Evolutionary conservation across 2,797 vertebrate species (phyloP).

Genomic region (Lagorchestes hirsutus): DNA sequence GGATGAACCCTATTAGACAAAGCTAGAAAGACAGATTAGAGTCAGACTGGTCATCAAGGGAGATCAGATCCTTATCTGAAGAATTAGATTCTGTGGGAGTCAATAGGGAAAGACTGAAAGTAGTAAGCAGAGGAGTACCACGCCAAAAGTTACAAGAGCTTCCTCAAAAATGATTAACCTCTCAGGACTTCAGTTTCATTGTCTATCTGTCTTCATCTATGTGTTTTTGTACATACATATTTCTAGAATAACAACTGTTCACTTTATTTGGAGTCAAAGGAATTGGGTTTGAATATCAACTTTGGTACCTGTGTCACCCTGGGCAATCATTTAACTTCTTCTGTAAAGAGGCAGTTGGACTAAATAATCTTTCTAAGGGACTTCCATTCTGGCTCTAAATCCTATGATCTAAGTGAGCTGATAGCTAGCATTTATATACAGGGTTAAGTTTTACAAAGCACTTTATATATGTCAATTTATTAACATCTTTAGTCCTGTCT

Average conservation of each 20-base stretch:
- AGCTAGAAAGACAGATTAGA: not conserved
- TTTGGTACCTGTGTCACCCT: not conserved
- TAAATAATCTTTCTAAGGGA: constrained; percentile 77
- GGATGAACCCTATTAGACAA: not conserved
- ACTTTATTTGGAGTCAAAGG: not conserved
- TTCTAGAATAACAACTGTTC: not conserved
- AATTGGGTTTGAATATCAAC: not conserved
- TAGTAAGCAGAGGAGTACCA: not conserved
- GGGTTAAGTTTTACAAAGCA: not conserved
- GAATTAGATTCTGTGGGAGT: not conserved
- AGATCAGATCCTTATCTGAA: not conserved
- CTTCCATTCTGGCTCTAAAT: constrained; percentile 59
- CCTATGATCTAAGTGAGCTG: not conserved
- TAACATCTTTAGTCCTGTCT: not conserved
- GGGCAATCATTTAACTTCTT: not conserved
- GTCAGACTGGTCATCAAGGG: not conserved
- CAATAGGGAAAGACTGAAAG: not conserved
- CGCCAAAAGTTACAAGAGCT: not conserved
- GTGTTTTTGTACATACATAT: not conserved
- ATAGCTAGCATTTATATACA: not conserved
- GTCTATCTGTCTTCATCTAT: not conserved
- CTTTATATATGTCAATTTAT: not conserved
- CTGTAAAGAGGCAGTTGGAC: constrained; percentile 43
- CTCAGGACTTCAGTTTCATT: not conserved
- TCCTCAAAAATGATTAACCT: not conserved